Evolutionary conservation across 1,140 invertebrate species (phyloP).

Genomic region (Rhagoletis pomonella): DNA sequence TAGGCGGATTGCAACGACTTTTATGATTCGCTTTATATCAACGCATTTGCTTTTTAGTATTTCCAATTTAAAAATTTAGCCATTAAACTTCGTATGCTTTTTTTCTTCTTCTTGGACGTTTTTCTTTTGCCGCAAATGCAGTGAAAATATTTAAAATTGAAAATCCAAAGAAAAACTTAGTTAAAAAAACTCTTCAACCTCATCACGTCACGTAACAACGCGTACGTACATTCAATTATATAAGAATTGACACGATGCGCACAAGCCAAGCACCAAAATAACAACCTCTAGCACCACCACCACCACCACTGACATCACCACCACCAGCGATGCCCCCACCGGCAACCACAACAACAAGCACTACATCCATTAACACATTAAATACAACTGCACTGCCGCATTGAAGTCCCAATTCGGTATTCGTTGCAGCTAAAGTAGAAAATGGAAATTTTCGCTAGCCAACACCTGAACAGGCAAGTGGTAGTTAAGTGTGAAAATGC

Average conservation of each 20-base stretch:
- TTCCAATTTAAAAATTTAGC: too few species aligned
- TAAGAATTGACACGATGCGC: neutral
- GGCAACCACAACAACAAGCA: neutral
- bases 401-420: neutral
- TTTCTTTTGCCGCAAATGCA: neutral
- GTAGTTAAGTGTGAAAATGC: slow-evolving; percentile 18
- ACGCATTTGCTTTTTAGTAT: too few species aligned
- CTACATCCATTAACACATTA: neutral
- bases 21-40: too few species aligned
- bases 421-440: slow-evolving; percentile 23
- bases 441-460: slow-evolving; percentile 39
- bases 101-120: too few species aligned
- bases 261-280: neutral
- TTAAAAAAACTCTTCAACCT: neutral
- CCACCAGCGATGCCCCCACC: neutral
- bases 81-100: too few species aligned
- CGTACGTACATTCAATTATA: slow-evolving; percentile 36
- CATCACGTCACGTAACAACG: slow-evolving; percentile 7
- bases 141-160: neutral
- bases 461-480: neutral
- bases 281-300: neutral
- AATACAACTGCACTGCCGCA: neutral
- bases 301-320: neutral
- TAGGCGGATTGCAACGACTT: too few species aligned
- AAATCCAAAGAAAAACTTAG: neutral